phyloP scores from a whole-genome alignment of 1,140 invertebrate genomes.

The Centruroides sculpturatus region DNA sequence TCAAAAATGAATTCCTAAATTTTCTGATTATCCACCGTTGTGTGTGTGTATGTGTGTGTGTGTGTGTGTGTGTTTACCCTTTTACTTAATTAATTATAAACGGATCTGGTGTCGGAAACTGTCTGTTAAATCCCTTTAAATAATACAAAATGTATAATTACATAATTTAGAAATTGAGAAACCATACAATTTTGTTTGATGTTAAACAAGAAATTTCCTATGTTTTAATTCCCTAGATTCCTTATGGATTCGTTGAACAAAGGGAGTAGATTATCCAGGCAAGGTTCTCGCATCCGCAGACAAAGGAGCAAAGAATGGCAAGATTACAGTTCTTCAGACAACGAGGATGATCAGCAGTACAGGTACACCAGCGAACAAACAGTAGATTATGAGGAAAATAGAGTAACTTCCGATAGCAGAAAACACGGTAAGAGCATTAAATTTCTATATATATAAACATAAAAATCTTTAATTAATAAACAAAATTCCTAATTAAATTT shows the following conservation, averaged over 20 bases:
- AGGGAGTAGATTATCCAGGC: slow-evolving; percentile 7
- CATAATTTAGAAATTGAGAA: too few species aligned
- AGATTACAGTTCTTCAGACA: slow-evolving; percentile 14
- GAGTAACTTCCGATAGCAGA: background rate
- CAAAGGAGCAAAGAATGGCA: slow-evolving; percentile 15
- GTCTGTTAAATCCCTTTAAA: too few species aligned
- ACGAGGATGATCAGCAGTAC: slow-evolving; percentile 11
- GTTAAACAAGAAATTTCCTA: too few species aligned
- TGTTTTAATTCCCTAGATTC: background rate
- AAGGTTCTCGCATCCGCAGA: slow-evolving; percentile 10
- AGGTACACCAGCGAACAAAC: background rate
- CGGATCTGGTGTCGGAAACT: too few species aligned
- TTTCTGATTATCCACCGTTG: too few species aligned
- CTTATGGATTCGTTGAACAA: slow-evolving; percentile 9
- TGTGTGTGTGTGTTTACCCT: too few species aligned
- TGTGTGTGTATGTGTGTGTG: too few species aligned
- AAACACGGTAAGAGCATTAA: background rate
- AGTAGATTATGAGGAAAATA: slow-evolving; percentile 2
- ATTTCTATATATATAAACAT: background rate
- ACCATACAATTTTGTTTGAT: too few species aligned
- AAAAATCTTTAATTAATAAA: background rate
- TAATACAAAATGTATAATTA: too few species aligned
- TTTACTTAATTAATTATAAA: too few species aligned
- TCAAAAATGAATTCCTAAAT: too few species aligned
- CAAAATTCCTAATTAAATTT: too few species aligned